Evolutionary conservation across 2,888 invertebrate genomes (phyloP).

Genomic region (Nematopogon swammerdamellus): DNA sequence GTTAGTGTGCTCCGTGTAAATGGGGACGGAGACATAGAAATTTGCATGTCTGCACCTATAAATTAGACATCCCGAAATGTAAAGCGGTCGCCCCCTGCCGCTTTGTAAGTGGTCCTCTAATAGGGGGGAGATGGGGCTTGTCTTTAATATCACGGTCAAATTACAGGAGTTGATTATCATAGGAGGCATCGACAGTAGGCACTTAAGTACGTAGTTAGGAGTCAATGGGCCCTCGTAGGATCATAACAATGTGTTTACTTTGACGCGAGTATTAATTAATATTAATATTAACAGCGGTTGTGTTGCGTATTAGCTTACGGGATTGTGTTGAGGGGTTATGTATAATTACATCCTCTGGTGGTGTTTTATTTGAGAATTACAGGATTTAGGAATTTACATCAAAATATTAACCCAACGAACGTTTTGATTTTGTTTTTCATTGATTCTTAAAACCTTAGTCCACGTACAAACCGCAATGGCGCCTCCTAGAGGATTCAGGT

Average conservation of each 20-base stretch:
- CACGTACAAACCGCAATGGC: no score
- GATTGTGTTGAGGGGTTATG: no score
- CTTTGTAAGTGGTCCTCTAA: slow-evolving; percentile 25
- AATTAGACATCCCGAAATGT: slow-evolving; percentile 35
- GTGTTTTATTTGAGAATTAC: no score
- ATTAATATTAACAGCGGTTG: no score
- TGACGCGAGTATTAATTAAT: not conserved
- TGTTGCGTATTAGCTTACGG: no score
- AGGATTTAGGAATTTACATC: no score
- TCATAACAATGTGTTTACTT: not conserved
- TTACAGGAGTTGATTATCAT: slow-evolving; percentile 15
- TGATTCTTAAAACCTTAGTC: no score
- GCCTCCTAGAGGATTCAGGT: no score
- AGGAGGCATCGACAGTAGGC: not conserved
- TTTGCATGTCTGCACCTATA: slow-evolving; percentile 32
- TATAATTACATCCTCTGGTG: no score
- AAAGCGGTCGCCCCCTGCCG: slow-evolving; percentile 27
- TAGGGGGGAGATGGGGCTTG: slow-evolving; percentile 23
- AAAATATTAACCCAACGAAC: no score
- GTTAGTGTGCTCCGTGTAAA: slow-evolving; percentile 8
- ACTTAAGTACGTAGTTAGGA: not conserved
- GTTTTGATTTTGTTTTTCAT: no score
- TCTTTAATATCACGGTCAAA: slow-evolving; percentile 24
- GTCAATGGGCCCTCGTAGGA: not conserved
- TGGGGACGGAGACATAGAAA: slow-evolving; percentile 18